These are phyloP conservation scores for Aleiodes alternator DNA, from an alignment of 2,888 invertebrate species.

Conservation along the genomic window DNA sequence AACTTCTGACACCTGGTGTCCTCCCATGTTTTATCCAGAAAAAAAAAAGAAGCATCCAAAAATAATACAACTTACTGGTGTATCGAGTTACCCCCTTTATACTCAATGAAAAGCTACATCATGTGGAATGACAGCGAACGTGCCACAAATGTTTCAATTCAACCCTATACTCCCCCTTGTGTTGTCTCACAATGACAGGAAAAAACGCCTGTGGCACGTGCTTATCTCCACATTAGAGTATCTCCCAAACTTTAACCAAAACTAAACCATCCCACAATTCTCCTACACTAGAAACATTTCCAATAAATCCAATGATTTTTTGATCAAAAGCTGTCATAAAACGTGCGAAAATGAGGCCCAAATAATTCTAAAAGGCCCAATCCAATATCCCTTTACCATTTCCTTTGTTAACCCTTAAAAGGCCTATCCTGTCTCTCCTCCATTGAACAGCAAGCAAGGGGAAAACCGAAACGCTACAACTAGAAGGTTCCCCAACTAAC, in stretches of 20 bases:
- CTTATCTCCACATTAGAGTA: slow-evolving; percentile 29
- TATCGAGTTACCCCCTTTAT: slow-evolving; percentile 44
- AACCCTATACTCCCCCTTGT: slow-evolving; percentile 34
- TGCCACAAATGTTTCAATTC: slow-evolving; percentile 54
- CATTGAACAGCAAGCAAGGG: not conserved
- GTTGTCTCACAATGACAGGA: slow-evolving; percentile 17
- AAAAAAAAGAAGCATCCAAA: slow-evolving; percentile 39
- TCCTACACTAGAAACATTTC: too few relatives aligned
- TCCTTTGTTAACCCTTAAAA: slow-evolving; percentile 14
- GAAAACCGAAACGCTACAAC: not conserved
- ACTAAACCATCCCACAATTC: too few relatives aligned
- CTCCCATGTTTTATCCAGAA: not conserved
- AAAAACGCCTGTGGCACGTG: slow-evolving; percentile 43
- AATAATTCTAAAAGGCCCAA: too few relatives aligned
- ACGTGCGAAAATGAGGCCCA: too few relatives aligned
- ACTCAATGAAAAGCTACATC: slow-evolving; percentile 39
- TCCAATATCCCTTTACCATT: not conserved
- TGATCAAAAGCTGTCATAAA: too few relatives aligned
- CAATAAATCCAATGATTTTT: too few relatives aligned
- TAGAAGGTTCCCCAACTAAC: slow-evolving; percentile 11
- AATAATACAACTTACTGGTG: slow-evolving; percentile 39
- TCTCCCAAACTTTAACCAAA: too few relatives aligned
- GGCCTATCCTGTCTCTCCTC: slow-evolving; percentile 15
- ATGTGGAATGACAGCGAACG: slow-evolving; percentile 49
- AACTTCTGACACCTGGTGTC: slow-evolving; percentile 19